A percentile compares a stretch with the other conserved stretches of the same genome.
Evolutionary conservation across 2,888 invertebrate species (phyloP).

Genomic region (Pherbina coryleti): DNA sequence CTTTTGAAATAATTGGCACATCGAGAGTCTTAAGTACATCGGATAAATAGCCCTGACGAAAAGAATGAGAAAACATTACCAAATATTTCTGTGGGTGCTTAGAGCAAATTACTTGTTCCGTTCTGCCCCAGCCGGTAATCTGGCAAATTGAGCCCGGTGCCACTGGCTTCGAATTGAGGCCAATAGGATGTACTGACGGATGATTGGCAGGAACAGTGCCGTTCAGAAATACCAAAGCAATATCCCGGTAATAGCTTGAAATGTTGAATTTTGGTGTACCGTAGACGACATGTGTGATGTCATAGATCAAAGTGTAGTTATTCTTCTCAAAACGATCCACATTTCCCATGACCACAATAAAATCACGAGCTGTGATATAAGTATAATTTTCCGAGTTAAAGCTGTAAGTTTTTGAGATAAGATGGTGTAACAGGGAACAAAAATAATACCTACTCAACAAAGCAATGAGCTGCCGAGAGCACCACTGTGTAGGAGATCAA

Average conservation of each 20-base stretch:
- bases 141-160: constrained; percentile 44
- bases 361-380: constrained; percentile 47
- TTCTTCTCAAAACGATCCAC: constrained; percentile 46
- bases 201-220: constrained; percentile 46
- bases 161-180: constrained; percentile 45
- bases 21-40: constrained; percentile 57
- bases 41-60: constrained; percentile 42
- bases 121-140: constrained; percentile 56
- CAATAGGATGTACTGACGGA: constrained; percentile 44
- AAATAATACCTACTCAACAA: constrained; percentile 50
- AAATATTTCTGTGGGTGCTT: not conserved
- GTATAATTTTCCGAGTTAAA: constrained; percentile 17
- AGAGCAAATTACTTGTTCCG: constrained; percentile 47
- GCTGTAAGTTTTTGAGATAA: not conserved
- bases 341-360: constrained; percentile 52
- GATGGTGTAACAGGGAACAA: not conserved
- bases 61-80: not conserved
- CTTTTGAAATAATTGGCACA: constrained; percentile 56
- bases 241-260: constrained; percentile 48
- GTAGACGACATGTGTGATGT: constrained; percentile 45
- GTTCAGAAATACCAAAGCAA: constrained; percentile 52
- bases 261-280: constrained; percentile 43
- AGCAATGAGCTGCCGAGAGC: constrained; percentile 54
- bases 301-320: constrained; percentile 43
- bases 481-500: constrained; percentile 54